Base-by-base conservation (phyloP, 2,113 vertebrate species). In the Pipa parva region DNA sequence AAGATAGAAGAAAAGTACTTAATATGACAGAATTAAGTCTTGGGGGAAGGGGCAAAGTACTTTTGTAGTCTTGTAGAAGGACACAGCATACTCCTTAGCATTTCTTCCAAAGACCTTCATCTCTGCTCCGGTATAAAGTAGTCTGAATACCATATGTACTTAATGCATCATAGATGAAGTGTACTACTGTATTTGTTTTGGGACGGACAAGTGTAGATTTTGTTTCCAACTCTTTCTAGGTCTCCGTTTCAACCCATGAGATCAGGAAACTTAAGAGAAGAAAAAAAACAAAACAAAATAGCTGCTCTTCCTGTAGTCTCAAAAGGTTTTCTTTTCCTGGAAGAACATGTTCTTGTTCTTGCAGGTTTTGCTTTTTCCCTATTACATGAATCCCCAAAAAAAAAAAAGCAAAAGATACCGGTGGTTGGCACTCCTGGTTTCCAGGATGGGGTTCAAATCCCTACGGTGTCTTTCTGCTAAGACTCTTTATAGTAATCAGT, bases 331-430 rank as follows among this genome's bases (percentile, higher is more conserved):
- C 91, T 95, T 96, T 96, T 94, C 88, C 90, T 93, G 90, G 85
- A 77, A 88, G 88, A 94, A 93, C 89, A 93, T 1, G 1, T n/a
- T 42, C 54, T 83, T 94, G 90, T 93, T 96, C 81, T 87, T 88
- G 83, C 93, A 96, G 87, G 92, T 96, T 96, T 96, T 96, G 93
- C 93, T 96, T 96, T 94, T 92, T 76, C 63, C 74, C 91, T 80
- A 85, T 76, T 57, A 25, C 36, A 54, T 80, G 80, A 69, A 79
- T 69, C 73, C 77, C 51, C 3, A 17, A 22, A 45, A 81, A 79
- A 78, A 92, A 93, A 95, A 95, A 95, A 96, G 93, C 93, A 96
- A 96, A 96, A 96, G 92, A 89, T 86, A 78, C 92, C 77, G 92
- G 92, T 96, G 90, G 85, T 75, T 82, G 93, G 93, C 92, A 94